phyloP scores from a whole-genome alignment of 2,888 invertebrate genomes.

The Drymonia ruficornis region DNA sequence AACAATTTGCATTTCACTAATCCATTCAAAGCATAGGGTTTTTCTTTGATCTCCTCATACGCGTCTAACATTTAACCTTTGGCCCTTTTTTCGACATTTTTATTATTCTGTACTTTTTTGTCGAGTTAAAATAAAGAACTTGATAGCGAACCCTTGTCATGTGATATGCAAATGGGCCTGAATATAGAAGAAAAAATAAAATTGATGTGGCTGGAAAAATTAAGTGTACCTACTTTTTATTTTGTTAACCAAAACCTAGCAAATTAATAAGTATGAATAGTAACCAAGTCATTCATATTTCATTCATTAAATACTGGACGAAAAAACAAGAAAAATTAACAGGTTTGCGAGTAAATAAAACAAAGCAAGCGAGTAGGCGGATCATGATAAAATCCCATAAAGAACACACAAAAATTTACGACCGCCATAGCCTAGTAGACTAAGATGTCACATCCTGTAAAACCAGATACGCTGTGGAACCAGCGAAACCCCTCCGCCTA shows the following conservation, averaged over 20 bases:
- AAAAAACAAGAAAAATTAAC: too few relatives aligned
- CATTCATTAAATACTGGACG: not conserved
- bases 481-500: conserved; percentile 29
- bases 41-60: conserved; percentile 68
- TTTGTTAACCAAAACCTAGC: not conserved
- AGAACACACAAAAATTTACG: conserved; percentile 30
- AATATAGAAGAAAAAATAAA: not conserved
- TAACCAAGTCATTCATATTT: not conserved
- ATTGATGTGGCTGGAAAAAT: too few relatives aligned
- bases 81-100: conserved; percentile 31
- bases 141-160: not conserved
- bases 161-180: not conserved
- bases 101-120: not conserved
- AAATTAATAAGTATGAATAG: not conserved
- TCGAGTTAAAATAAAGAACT: not conserved
- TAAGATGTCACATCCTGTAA: conserved; percentile 31
- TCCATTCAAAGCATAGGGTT: conserved; percentile 58
- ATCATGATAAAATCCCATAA: conserved; percentile 10
- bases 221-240: not conserved
- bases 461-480: conserved; percentile 19
- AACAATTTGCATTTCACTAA: conserved; percentile 71
- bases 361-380: not conserved
- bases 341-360: not conserved
- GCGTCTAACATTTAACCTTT: conserved; percentile 56
- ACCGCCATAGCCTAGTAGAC: conserved; percentile 18